Conservation (phyloP, 2,888 invertebrate species). For the Agriopis leucophaearia region DNA sequence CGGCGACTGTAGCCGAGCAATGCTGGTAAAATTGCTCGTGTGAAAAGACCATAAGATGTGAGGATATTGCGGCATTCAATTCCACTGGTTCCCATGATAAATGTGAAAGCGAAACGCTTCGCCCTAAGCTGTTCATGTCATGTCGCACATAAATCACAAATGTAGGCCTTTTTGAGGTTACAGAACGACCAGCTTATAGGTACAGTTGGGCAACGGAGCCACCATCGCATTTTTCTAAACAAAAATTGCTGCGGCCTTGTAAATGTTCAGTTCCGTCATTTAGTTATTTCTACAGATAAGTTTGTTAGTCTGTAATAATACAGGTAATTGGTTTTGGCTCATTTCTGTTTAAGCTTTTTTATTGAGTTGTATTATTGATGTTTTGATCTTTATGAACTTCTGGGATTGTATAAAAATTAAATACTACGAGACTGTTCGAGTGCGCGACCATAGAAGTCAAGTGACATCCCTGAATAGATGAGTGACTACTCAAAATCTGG, state of each 20-base stretch:
- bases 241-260: not conserved
- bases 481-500: too few relatives aligned
- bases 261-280: not conserved
- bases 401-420: too few relatives aligned
- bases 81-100: constrained; percentile 28
- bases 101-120: constrained; percentile 27
- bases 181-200: not conserved
- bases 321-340: not conserved
- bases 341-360: not conserved
- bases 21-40: too few relatives aligned
- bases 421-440: too few relatives aligned
- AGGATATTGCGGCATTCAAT: constrained; percentile 18
- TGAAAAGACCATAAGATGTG: not conserved
- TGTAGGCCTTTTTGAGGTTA: constrained; percentile 15
- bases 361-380: not conserved
- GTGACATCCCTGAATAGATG: too few relatives aligned
- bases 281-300: not conserved
- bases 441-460: too few relatives aligned
- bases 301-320: not conserved
- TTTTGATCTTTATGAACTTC: not conserved
- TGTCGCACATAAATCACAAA: constrained; percentile 28
- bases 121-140: constrained; percentile 36
- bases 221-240: not conserved
- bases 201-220: not conserved
- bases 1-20: too few relatives aligned